Percentiles rank a stretch among this genome's conserved stretches.
phyloP scores from a whole-genome alignment of 1,140 invertebrate genomes.

The Aporrectodea caliginosa region DNA sequence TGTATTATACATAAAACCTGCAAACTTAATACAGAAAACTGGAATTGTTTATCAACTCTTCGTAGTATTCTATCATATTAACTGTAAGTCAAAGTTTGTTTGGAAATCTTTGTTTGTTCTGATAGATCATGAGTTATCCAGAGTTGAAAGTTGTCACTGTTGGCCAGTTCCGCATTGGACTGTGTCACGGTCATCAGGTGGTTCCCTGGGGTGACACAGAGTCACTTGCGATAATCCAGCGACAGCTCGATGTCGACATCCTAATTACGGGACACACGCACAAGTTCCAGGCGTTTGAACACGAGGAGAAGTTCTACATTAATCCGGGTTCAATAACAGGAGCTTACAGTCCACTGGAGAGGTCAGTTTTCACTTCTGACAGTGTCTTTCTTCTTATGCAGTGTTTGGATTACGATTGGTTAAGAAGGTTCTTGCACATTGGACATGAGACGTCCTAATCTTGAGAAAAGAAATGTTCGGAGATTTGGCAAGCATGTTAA shows the following conservation, averaged over 20 bases:
- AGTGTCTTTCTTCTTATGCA: too few species aligned
- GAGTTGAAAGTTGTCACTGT: constrained; percentile 99
- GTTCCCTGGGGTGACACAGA: constrained; percentile 96
- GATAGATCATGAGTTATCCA: constrained; percentile 86
- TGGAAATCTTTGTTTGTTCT: too few species aligned
- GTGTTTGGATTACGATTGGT: neutral
- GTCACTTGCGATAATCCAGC: constrained; percentile 84
- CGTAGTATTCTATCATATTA: too few species aligned
- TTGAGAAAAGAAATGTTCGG: neutral
- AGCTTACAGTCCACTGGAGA: constrained; percentile 88
- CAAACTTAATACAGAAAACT: too few species aligned
- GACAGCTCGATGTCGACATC: constrained; percentile 97
- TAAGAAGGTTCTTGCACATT: neutral
- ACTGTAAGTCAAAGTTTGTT: too few species aligned
- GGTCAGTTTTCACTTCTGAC: constrained; percentile 61
- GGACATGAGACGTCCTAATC: neutral
- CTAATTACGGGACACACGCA: constrained; percentile 98
- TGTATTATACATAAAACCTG: too few species aligned
- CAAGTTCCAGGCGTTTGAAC: constrained; percentile 96
- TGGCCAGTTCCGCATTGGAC: constrained; percentile 94
- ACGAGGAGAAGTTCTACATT: constrained; percentile 98
- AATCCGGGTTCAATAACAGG: constrained; percentile 99
- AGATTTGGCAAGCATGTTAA: neutral
- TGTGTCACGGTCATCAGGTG: constrained; percentile 92
- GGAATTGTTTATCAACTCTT: too few species aligned